A percentile compares a stretch with the other conserved stretches of the same genome.
phyloP scores from a whole-genome alignment of 2,113 vertebrate species.

The Anhinga anhinga region DNA sequence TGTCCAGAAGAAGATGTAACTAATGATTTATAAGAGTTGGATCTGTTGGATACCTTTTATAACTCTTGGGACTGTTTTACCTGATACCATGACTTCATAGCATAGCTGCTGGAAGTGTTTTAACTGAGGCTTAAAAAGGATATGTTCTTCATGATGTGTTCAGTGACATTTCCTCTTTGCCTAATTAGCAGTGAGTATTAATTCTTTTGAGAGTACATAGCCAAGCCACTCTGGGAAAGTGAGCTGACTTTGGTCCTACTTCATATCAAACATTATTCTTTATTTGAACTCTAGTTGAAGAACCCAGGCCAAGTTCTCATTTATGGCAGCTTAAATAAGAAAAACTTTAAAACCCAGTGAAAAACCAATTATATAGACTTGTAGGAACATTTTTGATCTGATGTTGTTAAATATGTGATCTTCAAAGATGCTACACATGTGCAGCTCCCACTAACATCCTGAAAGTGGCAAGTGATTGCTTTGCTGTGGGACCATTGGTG shows the following conservation, averaged over 20 bases:
- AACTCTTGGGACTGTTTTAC: background rate
- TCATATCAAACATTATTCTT: background rate
- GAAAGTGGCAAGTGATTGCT: background rate
- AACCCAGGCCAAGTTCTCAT: background rate
- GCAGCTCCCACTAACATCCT: background rate
- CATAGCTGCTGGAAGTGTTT: background rate
- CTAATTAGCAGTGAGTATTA: background rate
- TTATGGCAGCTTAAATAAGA: background rate
- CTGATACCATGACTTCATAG: background rate
- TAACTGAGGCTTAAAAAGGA: background rate
- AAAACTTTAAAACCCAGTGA: background rate
- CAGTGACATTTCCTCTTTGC: background rate
- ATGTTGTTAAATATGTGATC: background rate
- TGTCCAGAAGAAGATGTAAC: background rate
- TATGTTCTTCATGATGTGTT: background rate
- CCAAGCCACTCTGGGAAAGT: background rate
- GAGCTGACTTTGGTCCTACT: background rate
- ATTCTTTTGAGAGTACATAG: background rate
- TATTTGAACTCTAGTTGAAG: background rate
- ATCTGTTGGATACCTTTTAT: background rate
- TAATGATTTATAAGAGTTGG: background rate
- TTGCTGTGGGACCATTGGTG: background rate
- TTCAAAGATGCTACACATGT: background rate
- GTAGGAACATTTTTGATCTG: background rate
- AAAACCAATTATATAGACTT: background rate